Conservation (phyloP, 2,113 vertebrate genomes). For the Zosterops hypoxanthus region DNA sequence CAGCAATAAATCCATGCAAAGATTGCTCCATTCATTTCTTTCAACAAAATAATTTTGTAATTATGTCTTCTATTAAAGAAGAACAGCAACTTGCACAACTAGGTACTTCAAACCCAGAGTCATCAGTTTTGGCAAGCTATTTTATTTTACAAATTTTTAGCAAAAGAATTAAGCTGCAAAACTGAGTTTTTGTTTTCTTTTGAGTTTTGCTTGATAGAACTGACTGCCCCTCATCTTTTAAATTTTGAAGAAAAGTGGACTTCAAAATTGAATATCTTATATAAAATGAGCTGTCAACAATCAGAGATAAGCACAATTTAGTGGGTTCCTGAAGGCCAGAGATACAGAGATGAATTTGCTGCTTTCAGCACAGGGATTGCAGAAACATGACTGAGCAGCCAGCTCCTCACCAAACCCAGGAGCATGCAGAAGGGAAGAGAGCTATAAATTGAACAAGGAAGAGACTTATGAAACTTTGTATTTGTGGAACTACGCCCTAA, state of each 20-base stretch:
- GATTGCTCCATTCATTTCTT: neutral
- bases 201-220: conserved; percentile 50
- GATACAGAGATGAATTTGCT: conserved; percentile 25
- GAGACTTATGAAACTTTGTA: neutral
- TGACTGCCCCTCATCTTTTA: conserved; percentile 36
- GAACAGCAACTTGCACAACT: neutral
- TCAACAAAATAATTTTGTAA: neutral
- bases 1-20: neutral
- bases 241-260: conserved; percentile 54
- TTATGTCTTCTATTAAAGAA: neutral
- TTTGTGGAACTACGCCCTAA: neutral
- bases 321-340: conserved; percentile 8
- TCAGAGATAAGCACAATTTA: conserved; percentile 55
- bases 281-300: conserved; percentile 10
- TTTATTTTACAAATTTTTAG: conserved; percentile 61
- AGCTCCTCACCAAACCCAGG: conserved; percentile 36
- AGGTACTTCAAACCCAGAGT: neutral
- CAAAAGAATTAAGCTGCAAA: conserved; percentile 65
- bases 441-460: neutral
- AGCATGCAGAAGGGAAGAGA: neutral
- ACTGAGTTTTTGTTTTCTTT: neutral
- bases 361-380: conserved; percentile 70
- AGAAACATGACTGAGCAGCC: conserved; percentile 62
- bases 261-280: conserved; percentile 42
- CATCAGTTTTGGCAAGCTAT: neutral